These are phyloP conservation scores for Zosterops lateralis DNA, from an alignment of 2,113 vertebrate species.

Conservation along the genomic window DNA sequence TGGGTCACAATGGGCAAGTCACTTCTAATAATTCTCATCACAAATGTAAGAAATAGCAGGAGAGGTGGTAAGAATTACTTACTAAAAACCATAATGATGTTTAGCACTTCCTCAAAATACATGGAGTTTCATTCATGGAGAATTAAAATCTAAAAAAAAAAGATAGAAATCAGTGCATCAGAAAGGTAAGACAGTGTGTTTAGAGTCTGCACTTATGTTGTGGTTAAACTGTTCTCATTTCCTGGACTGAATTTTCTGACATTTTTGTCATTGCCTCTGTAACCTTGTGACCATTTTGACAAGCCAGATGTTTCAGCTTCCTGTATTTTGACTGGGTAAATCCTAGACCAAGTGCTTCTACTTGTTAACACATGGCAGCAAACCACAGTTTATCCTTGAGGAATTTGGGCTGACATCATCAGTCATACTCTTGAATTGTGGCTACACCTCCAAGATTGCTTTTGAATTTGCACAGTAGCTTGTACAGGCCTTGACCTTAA, in stretches of 20 bases:
- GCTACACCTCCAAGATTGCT: neutral
- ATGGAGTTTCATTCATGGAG: neutral
- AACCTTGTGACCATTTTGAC: neutral
- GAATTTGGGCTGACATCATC: neutral
- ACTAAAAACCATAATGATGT: neutral
- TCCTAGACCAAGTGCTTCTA: neutral
- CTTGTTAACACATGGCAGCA: neutral
- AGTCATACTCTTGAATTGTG: neutral
- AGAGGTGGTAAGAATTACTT: neutral
- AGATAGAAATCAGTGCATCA: neutral
- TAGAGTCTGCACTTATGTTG: neutral
- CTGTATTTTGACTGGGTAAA: neutral
- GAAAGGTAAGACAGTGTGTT: neutral
- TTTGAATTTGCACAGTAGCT: neutral
- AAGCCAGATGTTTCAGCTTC: neutral
- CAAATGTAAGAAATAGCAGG: neutral
- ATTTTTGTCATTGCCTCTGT: neutral
- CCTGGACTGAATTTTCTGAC: neutral
- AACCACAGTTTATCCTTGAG: neutral
- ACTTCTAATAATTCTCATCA: conserved; percentile 34
- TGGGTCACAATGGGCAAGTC: conserved; percentile 53
- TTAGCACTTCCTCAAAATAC: neutral
- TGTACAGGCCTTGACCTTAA: neutral
- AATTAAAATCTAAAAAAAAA: neutral
- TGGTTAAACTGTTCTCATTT: neutral